Evolutionary conservation across 2,797 vertebrate genomes (phyloP).

Genomic region (Mus minutoides): DNA sequence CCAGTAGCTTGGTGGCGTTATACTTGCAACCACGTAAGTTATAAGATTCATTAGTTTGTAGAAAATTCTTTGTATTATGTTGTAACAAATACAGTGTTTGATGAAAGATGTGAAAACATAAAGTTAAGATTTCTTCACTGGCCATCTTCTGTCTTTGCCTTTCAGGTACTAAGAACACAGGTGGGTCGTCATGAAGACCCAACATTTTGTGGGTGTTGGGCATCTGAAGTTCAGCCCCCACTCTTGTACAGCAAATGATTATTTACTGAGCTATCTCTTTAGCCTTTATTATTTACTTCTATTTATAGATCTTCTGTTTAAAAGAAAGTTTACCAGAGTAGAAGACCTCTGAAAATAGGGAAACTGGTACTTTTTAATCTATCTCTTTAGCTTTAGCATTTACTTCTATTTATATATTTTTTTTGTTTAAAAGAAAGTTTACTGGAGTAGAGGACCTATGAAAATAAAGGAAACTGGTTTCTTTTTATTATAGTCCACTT

Average conservation of each 20-base stretch:
- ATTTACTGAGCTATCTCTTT: not conserved
- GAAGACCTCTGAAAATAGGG: not conserved
- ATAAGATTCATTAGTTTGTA: not conserved
- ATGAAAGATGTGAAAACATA: conserved; percentile 49
- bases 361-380: not conserved
- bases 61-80: conserved; percentile 6
- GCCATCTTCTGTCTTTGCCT: not conserved
- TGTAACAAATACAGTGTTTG: not conserved
- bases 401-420: not conserved
- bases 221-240: not conserved
- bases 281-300: not conserved
- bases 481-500: not conserved
- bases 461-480: not conserved
- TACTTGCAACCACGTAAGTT: not conserved
- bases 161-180: not conserved
- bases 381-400: not conserved
- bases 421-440: not conserved
- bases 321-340: not conserved
- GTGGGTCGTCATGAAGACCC: no score
- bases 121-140: conserved; percentile 44
- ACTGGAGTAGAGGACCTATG: not conserved
- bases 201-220: not conserved
- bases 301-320: not conserved
- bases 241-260: not conserved
- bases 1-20: not conserved